phyloP scores from a whole-genome alignment of 2,797 vertebrate genomes.

The Lepus townsendii region DNA sequence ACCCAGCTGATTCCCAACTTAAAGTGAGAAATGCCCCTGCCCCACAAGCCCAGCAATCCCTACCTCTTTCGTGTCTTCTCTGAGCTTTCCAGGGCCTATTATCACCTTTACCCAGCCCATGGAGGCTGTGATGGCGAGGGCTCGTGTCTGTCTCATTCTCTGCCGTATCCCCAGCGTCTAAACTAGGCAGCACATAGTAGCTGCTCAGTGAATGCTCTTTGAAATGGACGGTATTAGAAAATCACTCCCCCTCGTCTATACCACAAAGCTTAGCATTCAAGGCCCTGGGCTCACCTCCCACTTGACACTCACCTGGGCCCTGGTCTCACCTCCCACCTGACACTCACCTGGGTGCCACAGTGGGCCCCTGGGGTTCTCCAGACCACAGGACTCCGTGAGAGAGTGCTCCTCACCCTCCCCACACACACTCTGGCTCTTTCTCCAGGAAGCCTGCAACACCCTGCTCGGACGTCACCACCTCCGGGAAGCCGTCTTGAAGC shows the following conservation, averaged over 20 bases:
- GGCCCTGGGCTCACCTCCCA: background rate
- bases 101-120: background rate
- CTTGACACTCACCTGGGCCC: background rate
- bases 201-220: background rate
- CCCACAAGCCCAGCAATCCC: background rate
- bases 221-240: no score
- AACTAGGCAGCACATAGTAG: background rate
- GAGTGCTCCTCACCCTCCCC: background rate
- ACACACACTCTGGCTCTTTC: background rate
- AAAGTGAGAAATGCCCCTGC: background rate
- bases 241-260: background rate
- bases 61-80: background rate
- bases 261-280: background rate
- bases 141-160: conserved; percentile 7
- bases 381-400: background rate
- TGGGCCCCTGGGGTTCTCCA: background rate
- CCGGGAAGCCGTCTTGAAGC: background rate
- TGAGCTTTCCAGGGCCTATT: background rate
- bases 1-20: background rate
- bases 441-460: background rate
- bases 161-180: background rate
- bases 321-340: background rate
- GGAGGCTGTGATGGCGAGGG: background rate
- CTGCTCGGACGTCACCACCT: background rate
- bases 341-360: background rate